phyloP scores from a whole-genome alignment of 2,113 vertebrate species.

The Oncorhynchus clarkii region DNA sequence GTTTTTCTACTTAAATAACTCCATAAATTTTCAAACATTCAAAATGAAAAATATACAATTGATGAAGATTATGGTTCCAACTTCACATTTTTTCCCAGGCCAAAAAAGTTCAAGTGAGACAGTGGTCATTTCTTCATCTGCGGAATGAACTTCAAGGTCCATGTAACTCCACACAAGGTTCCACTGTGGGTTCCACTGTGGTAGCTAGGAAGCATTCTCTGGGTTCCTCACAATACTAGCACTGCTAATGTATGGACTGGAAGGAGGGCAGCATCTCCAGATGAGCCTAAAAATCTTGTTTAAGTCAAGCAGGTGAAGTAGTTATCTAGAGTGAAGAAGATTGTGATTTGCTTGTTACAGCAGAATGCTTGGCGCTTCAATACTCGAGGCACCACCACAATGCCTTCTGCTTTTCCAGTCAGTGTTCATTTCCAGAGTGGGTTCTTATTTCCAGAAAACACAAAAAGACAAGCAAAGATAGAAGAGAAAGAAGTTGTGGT shows the following conservation, averaged over 20 bases:
- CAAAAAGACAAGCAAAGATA: slow-evolving; percentile 18
- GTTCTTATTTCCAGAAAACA: slow-evolving; percentile 36
- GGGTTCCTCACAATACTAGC: slow-evolving; percentile 13
- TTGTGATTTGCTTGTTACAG: slow-evolving; percentile 28
- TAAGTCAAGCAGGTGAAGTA: slow-evolving; percentile 37
- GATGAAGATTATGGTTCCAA: slow-evolving; percentile 35
- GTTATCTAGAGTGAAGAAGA: slow-evolving; percentile 15
- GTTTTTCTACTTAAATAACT: slow-evolving; percentile 70
- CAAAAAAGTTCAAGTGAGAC: slow-evolving; percentile 36
- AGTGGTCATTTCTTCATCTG: slow-evolving; percentile 28
- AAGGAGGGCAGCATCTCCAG: slow-evolving; percentile 14
- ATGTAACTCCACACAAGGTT: slow-evolving; percentile 14
- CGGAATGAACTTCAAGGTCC: slow-evolving; percentile 15
- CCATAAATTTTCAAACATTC: slow-evolving; percentile 65
- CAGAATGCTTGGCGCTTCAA: slow-evolving; percentile 23
- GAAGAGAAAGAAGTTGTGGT: neutral
- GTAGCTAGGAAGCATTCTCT: slow-evolving; percentile 27
- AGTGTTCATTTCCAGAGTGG: slow-evolving; percentile 43
- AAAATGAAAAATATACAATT: slow-evolving; percentile 70
- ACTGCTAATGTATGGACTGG: slow-evolving; percentile 18
- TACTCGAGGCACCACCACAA: slow-evolving; percentile 21
- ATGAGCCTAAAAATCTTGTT: slow-evolving; percentile 12
- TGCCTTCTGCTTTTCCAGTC: slow-evolving; percentile 47
- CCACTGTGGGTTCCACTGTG: neutral
- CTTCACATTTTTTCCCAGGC: slow-evolving; percentile 41